A percentile compares a stretch with the other conserved stretches of the same genome.
Evolutionary conservation across 2,797 vertebrate genomes (phyloP).

Genomic region (Liparis tanakae): DNA sequence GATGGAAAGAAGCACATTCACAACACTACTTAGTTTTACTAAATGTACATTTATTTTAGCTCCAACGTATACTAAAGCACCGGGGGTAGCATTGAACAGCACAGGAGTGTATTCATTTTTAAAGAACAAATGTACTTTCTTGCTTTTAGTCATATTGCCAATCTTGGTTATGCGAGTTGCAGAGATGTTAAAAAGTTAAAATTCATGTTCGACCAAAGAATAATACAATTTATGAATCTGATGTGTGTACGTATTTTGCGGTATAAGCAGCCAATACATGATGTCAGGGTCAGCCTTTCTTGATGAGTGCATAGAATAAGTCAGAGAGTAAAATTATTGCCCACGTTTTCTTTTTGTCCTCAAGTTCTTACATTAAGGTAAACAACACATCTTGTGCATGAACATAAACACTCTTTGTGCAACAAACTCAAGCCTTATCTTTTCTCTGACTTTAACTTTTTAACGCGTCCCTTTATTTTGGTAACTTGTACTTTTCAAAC

Average conservation of each 20-base stretch:
- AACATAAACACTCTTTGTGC: constrained; percentile 1
- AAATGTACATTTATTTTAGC: background rate
- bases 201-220: background rate
- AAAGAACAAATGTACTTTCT: background rate
- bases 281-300: background rate
- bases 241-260: background rate
- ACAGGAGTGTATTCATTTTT: background rate
- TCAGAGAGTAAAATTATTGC: background rate
- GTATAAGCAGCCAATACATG: background rate
- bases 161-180: background rate
- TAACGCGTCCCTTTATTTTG: background rate
- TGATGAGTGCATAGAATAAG: background rate
- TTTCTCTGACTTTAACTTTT: background rate
- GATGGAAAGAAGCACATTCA: background rate
- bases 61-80: background rate
- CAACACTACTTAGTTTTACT: background rate
- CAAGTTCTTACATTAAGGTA: constrained; percentile 4
- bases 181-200: background rate
- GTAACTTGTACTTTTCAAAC: constrained; percentile 35
- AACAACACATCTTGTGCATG: constrained; percentile 8
- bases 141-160: background rate
- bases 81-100: background rate
- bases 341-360: background rate
- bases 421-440: background rate
- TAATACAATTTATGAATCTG: background rate